Evolutionary conservation across 2,888 invertebrate genomes (phyloP), one percentile per base, ranked within the genome.

Genomic region (Acronicta psi): DNA sequence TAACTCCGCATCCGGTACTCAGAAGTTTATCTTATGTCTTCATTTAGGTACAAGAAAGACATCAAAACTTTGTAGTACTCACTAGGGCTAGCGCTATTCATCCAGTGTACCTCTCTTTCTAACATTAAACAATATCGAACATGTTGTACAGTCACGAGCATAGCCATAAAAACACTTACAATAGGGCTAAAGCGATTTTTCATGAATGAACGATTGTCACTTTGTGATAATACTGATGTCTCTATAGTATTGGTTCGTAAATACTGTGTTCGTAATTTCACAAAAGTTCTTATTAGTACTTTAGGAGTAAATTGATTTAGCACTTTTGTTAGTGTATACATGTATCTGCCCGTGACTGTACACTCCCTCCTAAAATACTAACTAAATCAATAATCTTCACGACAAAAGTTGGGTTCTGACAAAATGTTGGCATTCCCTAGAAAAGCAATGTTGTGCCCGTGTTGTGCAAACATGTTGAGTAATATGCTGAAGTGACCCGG

Each of bases 381-480:
- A 55, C 47, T n/a, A n/a, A n/a, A 55, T 50, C 58, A 54, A 65
- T 65, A 49, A 58, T 51, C 44, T 20, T 34, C 7, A 4, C n/a
- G 11, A 62, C 29, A 43, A 51, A 66, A 69, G 43, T 57, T 46
- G 42, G 40, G 23, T 17, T 62, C 62, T 49, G 64, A 62, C 44
- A 52, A 69, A 69, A 52, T 49, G 47, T 63, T 34, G 9, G 9
- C n/a, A 11, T 36, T 45, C 38, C 14, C 41, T 10, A n/a, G 69
- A 36, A 23, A 36, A 20, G 25, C 20, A 10, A 34, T 46, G 58
- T 42, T 61, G 41, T 23, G 29, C 18, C 29, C 51, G 49, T 61
- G 51, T 58, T 42, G 59, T 54, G 29, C 46, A 51, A 72, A 72
- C 73, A 65, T 42, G 44, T 55, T 66, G 65, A 72, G 43, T 66